These are phyloP conservation scores for Vombatus ursinus DNA, from an alignment of 2,113 vertebrate species.

Conservation along the genomic window DNA sequence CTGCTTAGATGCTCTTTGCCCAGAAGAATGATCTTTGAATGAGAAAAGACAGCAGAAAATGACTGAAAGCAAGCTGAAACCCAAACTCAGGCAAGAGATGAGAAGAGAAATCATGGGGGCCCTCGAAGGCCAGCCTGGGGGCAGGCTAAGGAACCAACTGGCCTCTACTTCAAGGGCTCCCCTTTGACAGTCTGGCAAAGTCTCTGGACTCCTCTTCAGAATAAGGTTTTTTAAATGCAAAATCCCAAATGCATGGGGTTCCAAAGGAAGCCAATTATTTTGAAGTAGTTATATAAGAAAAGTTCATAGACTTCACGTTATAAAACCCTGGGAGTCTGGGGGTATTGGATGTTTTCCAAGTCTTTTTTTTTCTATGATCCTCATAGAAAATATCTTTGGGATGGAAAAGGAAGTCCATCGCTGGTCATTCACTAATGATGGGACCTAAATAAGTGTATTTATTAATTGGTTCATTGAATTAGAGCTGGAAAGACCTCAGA, in stretches of 20 bases:
- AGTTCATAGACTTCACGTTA: not conserved
- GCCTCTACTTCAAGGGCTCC: not conserved
- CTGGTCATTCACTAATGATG: not conserved
- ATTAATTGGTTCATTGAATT: not conserved
- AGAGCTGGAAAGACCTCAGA: not conserved
- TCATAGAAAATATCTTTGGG: not conserved
- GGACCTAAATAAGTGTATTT: conserved; percentile 10
- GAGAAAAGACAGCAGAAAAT: not conserved
- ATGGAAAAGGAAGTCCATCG: conserved; percentile 24
- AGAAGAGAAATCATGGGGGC: rapidly evolving
- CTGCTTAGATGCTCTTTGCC: not conserved
- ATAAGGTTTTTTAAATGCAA: not conserved
- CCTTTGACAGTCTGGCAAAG: too few species aligned
- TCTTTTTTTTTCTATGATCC: not conserved
- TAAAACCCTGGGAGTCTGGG: not conserved
- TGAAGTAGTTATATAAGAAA: not conserved
- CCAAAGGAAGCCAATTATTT: not conserved
- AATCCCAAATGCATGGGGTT: not conserved
- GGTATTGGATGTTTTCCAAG: not conserved
- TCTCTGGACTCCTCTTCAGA: not conserved
- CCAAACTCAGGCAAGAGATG: not conserved
- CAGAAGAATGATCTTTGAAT: not conserved
- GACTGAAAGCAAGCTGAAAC: not conserved
- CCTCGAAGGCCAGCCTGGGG: not conserved
- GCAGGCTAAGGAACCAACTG: not conserved